Base-by-base conservation (phyloP, 2,888 invertebrate genomes). In the Cerceris ruficornis region DNA sequence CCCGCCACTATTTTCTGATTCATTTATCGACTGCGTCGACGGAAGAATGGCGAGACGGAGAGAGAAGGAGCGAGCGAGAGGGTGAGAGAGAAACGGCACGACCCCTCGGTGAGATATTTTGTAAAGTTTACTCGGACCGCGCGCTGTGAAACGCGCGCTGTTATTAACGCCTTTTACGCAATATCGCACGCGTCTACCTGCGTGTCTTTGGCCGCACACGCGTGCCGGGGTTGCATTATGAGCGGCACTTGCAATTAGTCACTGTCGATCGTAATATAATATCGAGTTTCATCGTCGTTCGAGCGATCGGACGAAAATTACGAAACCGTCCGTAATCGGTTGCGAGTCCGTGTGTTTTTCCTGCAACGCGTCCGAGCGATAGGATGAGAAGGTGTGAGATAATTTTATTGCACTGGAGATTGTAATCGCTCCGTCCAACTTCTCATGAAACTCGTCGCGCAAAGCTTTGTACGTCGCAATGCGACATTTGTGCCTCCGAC, bases 1-100 rank as follows among this genome's bases (percentile, higher is more conserved):
- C 90, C 90, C 89, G 89, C 88, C 88, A 86, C 83, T 90, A 89
- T 90, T 91, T 91, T 91, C 89, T 89, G 90, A 91, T 91, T 91
- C 91, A 89, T 90, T 90, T 90, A 86, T 80, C 79, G 83, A 74
- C 75, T 57, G 69, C 55, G 17, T 41, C 54, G 69, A 69, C 71
- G 66, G 67, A 60, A 42, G 66, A 67, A 60, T 46, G 62, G 66
- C 60, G 43, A 57, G 67, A 14, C 15, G 61, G 13, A 49, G 41
- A 17, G 65, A 52, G 49, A 61, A 64, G 69, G 75, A 82, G 81
- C n/a, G n/a, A n/a, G n/a, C n/a, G 85, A 82, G 85, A 85, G 74
- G 75, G 81, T 79, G 77, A 78, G 82, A 76, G 75, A 28, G 28
- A 28, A 28, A 28, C 28, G 28, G 75, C 82, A 76, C 82, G 74